These are phyloP conservation scores for Tadarida brasiliensis DNA, from an alignment of 2,797 vertebrate genomes.

Conservation along the genomic window DNA sequence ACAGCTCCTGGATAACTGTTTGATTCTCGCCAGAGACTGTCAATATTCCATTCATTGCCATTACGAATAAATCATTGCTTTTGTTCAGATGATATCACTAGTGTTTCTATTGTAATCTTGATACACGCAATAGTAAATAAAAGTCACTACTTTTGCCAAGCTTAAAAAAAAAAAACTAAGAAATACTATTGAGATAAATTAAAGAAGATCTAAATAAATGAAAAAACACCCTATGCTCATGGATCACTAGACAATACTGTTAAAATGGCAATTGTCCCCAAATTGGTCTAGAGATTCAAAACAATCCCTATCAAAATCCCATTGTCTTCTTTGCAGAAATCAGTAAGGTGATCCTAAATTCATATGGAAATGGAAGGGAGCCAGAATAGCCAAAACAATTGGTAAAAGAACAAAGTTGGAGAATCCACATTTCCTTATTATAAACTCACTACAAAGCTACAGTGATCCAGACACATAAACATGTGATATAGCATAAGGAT, in stretches of 20 bases:
- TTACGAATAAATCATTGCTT: constrained; percentile 89
- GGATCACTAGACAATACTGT: not conserved
- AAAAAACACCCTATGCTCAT: not conserved
- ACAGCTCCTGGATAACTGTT: constrained; percentile 86
- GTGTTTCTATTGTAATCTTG: constrained; percentile 93
- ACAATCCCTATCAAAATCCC: not conserved
- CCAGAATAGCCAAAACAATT: not conserved
- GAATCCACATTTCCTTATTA: not conserved
- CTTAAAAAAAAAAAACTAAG: constrained; percentile 70
- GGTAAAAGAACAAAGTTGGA: constrained; percentile 7
- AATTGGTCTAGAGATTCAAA: constrained; percentile 18
- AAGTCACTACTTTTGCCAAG: constrained; percentile 93
- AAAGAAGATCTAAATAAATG: constrained; percentile 25
- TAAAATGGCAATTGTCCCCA: not conserved
- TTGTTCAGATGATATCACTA: constrained; percentile 86
- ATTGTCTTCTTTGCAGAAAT: not conserved
- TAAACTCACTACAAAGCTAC: not conserved
- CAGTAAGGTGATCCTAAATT: not conserved
- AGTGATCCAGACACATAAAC: not conserved
- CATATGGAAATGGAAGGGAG: not conserved
- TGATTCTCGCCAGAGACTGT: constrained; percentile 85
- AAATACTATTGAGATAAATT: not conserved
- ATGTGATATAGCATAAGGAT: not conserved
- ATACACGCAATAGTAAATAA: constrained; percentile 94
- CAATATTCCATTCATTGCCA: constrained; percentile 85